Evolutionary conservation across 1,140 invertebrate genomes (phyloP).

Genomic region (Euwallacea fornicatus): DNA sequence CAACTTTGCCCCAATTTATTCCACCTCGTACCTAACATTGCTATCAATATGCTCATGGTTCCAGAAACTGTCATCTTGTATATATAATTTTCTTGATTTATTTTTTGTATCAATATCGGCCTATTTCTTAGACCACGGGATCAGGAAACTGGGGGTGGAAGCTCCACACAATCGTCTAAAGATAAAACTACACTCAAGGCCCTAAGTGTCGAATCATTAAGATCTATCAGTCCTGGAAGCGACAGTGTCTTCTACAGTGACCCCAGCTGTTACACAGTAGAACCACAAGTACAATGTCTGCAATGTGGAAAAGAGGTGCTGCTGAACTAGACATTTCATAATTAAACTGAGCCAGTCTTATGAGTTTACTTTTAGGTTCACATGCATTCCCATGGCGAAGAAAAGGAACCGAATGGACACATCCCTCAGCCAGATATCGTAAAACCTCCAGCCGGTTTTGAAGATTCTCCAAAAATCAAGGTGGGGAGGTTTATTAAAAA

Average conservation of each 20-base stretch:
- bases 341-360: not conserved
- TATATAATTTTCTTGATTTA: too few relatives aligned
- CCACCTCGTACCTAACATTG: too few relatives aligned
- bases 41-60: too few relatives aligned
- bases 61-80: too few relatives aligned
- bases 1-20: too few relatives aligned
- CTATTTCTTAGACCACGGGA: not conserved
- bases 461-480: constrained; percentile 70
- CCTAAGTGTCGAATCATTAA: constrained; percentile 79
- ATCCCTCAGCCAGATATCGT: constrained; percentile 70
- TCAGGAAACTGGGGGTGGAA: constrained; percentile 22
- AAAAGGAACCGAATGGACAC: constrained; percentile 45
- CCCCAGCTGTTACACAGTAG: constrained; percentile 60
- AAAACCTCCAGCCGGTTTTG: constrained; percentile 82
- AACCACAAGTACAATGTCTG: constrained; percentile 65
- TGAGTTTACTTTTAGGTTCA: constrained; percentile 38
- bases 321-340: not conserved
- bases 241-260: constrained; percentile 88
- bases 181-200: constrained; percentile 64
- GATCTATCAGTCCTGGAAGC: constrained; percentile 82
- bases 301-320: constrained; percentile 77
- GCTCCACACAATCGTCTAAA: constrained; percentile 25
- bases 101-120: too few relatives aligned
- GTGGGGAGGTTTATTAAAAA: constrained; percentile 73
- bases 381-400: constrained; percentile 49